Percentiles rank a stretch among this genome's conserved stretches.
phyloP scores from a whole-genome alignment of 2,888 invertebrate species.

The Orthonychiurus folsomi region DNA sequence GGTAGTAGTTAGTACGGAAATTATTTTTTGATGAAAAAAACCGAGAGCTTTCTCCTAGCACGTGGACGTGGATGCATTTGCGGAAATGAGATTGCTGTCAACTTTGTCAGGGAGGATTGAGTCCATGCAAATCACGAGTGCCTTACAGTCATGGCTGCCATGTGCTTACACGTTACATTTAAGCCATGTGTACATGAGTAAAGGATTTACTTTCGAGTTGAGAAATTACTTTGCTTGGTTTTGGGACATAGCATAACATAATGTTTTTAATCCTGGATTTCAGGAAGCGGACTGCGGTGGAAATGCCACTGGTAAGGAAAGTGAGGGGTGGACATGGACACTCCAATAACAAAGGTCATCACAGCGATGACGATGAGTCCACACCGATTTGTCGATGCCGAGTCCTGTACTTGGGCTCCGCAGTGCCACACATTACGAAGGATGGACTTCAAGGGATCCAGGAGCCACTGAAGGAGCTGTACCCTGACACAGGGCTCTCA shows the following conservation, averaged over 20 bases:
- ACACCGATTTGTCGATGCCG: conserved; percentile 94
- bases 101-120: too few relatives aligned
- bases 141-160: too few relatives aligned
- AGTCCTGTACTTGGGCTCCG: conserved; percentile 90
- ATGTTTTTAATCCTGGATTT: background rate
- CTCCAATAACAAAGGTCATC: conserved; percentile 33
- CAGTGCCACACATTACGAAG: conserved; percentile 94
- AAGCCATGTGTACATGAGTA: too few relatives aligned
- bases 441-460: conserved; percentile 96
- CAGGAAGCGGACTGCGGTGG: background rate
- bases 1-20: too few relatives aligned
- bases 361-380: conserved; percentile 53
- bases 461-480: conserved; percentile 89
- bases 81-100: too few relatives aligned
- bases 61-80: too few relatives aligned
- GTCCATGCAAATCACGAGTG: background rate
- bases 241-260: too few relatives aligned
- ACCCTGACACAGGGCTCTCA: conserved; percentile 86
- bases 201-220: too few relatives aligned
- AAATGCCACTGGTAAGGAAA: conserved; percentile 40
- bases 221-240: too few relatives aligned
- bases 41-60: too few relatives aligned
- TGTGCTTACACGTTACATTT: background rate
- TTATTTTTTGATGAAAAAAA: too few relatives aligned
- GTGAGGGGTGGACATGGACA: conserved; percentile 23